phyloP scores from a whole-genome alignment of 1,140 invertebrate genomes.

The Lepidostoma basale region DNA sequence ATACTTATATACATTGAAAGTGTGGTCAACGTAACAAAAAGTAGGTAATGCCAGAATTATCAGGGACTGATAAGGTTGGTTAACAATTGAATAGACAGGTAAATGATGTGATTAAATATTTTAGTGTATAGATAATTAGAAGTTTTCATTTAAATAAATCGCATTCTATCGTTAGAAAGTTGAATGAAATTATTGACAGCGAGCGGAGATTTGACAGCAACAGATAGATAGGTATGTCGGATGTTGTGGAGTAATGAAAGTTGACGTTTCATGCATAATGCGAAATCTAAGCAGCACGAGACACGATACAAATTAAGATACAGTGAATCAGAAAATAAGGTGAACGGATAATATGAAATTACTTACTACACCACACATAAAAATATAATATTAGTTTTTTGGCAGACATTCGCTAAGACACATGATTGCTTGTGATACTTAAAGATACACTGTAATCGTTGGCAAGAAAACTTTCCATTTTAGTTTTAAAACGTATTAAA shows the following conservation, averaged over 20 bases:
- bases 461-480: constrained; percentile 2
- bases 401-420: constrained; percentile 16
- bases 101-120: not conserved
- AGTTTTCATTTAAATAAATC: not conserved
- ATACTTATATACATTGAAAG: not conserved
- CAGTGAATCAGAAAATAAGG: too few relatives aligned
- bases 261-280: constrained; percentile 3
- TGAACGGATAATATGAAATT: not conserved
- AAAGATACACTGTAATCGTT: not conserved
- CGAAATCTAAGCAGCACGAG: not conserved
- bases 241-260: constrained; percentile 14
- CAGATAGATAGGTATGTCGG: not conserved
- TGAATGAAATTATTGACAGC: constrained; percentile 11
- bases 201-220: constrained; percentile 12
- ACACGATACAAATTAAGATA: too few relatives aligned
- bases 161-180: constrained; percentile 20
- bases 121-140: not conserved
- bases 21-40: not conserved
- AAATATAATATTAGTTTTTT: constrained; percentile 16
- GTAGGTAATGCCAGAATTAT: not conserved
- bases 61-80: constrained; percentile 18
- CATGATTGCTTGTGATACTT: constrained; percentile 14
- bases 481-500: constrained; percentile 5
- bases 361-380: constrained; percentile 19
- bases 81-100: not conserved